Evolutionary conservation across 2,888 invertebrate species (phyloP).

Genomic region (Caenorhabditis sp.): DNA sequence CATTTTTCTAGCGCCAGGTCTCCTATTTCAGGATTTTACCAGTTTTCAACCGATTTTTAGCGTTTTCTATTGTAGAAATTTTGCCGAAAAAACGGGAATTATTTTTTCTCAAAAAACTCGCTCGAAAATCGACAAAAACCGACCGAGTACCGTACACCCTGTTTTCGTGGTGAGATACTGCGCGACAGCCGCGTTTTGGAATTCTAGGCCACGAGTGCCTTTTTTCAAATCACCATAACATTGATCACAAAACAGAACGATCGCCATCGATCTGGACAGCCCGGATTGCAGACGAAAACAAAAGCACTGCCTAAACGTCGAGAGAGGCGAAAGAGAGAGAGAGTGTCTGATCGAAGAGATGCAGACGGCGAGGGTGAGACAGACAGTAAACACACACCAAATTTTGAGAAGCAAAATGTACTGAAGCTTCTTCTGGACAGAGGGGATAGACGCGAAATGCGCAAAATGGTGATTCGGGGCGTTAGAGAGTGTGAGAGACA

Average conservation of each 20-base stretch:
- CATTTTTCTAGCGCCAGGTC: too few relatives aligned
- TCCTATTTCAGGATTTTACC: too few relatives aligned
- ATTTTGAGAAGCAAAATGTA: slow-evolving; percentile 4
- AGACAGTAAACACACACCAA: slow-evolving; percentile 1
- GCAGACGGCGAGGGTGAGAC: neutral
- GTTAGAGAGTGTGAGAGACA: neutral
- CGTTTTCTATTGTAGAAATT: too few relatives aligned
- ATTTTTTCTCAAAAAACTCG: too few relatives aligned
- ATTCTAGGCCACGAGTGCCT: too few relatives aligned
- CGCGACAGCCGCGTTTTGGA: too few relatives aligned
- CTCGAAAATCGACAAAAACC: too few relatives aligned
- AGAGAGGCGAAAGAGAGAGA: slow-evolving; percentile 1
- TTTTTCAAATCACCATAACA: too few relatives aligned
- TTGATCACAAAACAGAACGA: neutral
- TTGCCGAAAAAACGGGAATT: too few relatives aligned
- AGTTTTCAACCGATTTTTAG: too few relatives aligned
- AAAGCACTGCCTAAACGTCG: slow-evolving; percentile 13
- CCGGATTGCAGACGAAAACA: slow-evolving; percentile 10
- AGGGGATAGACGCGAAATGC: neutral
- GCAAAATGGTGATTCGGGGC: slow-evolving; percentile 1
- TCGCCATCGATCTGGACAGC: neutral
- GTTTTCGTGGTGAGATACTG: too few relatives aligned
- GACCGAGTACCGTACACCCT: too few relatives aligned
- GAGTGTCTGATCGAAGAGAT: slow-evolving; percentile 29
- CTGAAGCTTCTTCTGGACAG: slow-evolving; percentile 30